A percentile compares a stretch with the other conserved stretches of the same genome.
Conservation (phyloP, 2,113 vertebrate species). For the Origma solitaria region DNA sequence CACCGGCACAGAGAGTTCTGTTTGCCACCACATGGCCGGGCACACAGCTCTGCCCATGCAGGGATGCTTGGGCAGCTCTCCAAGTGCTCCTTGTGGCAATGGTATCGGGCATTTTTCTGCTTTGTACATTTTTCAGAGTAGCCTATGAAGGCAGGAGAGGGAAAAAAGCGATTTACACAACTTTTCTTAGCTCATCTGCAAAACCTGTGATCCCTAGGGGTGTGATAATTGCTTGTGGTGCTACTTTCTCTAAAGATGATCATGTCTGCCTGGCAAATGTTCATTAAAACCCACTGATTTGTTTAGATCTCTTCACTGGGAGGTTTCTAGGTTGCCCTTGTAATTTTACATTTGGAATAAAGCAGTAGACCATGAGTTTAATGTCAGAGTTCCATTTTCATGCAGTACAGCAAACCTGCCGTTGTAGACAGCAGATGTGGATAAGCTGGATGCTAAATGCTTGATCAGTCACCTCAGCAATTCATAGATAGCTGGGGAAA, state of each 20-base stretch:
- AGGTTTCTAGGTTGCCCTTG: background rate
- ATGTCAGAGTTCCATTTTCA: background rate
- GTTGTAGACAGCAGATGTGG: background rate
- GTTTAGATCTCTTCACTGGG: background rate
- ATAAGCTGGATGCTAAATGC: background rate
- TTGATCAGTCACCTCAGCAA: background rate
- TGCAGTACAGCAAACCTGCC: background rate
- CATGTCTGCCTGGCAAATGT: background rate
- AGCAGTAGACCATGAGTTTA: background rate
- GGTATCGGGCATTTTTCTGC: background rate
- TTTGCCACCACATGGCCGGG: rapidly evolving
- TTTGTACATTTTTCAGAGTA: background rate
- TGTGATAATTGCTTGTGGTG: background rate
- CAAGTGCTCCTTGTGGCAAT: background rate
- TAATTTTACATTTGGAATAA: background rate
- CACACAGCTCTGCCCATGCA: background rate
- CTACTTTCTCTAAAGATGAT: background rate
- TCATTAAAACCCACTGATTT: background rate
- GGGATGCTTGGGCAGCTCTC: background rate
- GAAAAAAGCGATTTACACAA: background rate
- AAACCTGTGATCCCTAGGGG: background rate
- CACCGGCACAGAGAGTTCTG: background rate
- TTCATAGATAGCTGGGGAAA: background rate
- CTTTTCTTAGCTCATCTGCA: background rate
- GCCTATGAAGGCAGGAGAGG: background rate